These are phyloP conservation scores for Prietella phreatophila DNA, from an alignment of 2,113 vertebrate genomes.

Conservation along the genomic window DNA sequence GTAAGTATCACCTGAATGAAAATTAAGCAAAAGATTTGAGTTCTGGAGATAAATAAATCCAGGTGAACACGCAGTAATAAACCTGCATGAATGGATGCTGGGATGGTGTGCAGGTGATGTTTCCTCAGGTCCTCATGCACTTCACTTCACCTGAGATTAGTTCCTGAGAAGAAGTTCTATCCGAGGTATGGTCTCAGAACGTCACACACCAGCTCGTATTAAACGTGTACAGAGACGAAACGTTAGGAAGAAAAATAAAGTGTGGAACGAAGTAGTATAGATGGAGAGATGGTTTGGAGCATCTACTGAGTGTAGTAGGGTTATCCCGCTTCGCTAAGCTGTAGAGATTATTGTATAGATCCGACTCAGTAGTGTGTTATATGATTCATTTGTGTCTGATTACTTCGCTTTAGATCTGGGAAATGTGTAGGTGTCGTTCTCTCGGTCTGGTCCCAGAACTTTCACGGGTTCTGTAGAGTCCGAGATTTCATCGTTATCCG, in stretches of 20 bases:
- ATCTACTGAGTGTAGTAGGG: background rate
- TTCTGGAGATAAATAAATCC: background rate
- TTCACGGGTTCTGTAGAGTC: background rate
- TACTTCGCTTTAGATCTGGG: background rate
- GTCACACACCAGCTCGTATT: background rate
- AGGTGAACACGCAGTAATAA: background rate
- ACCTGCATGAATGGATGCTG: background rate
- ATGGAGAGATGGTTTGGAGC: no score
- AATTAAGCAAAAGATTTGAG: background rate
- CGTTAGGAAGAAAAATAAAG: background rate
- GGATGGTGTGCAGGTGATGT: no score
- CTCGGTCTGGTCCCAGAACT: background rate
- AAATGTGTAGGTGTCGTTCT: background rate
- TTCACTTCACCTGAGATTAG: background rate
- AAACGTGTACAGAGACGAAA: background rate
- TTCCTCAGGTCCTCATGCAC: background rate
- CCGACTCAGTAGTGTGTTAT: background rate
- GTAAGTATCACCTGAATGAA: constrained; percentile 1
- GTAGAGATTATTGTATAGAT: background rate
- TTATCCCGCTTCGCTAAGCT: background rate
- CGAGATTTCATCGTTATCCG: background rate
- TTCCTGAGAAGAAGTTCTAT: background rate
- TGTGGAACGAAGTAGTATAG: background rate
- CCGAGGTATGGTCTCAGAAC: background rate
- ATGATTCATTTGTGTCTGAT: background rate